Percentiles rank a stretch among this genome's conserved stretches.
These are phyloP conservation scores for Rhagonycha lutea DNA, from an alignment of 2,888 invertebrate species.

Conservation along the genomic window DNA sequence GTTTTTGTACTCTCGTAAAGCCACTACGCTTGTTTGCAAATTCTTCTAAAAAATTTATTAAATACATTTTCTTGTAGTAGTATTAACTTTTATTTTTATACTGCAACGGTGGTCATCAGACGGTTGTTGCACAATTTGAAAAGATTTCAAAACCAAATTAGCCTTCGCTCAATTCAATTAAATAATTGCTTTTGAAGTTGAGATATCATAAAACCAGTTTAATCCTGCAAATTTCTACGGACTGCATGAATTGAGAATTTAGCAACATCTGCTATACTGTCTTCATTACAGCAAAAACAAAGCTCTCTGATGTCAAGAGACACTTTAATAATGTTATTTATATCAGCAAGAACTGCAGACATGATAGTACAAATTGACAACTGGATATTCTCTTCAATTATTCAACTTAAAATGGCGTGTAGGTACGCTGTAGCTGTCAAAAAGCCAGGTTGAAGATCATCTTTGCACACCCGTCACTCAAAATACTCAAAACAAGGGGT, in stretches of 20 bases:
- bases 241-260: constrained; percentile 28
- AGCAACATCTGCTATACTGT: constrained; percentile 42
- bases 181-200: constrained; percentile 14
- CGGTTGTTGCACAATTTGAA: background rate
- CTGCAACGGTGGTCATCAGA: background rate
- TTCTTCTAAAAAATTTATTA: background rate
- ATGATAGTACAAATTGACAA: constrained; percentile 48
- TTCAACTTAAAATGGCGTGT: constrained; percentile 38
- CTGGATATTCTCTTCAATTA: constrained; percentile 47
- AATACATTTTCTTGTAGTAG: background rate
- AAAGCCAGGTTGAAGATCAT: constrained; percentile 26
- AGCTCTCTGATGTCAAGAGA: constrained; percentile 43
- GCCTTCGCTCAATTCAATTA: constrained; percentile 15
- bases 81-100: background rate
- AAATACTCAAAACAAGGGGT: constrained; percentile 33
- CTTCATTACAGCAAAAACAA: constrained; percentile 45
- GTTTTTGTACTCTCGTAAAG: background rate
- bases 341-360: constrained; percentile 43
- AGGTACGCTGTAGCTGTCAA: constrained; percentile 32
- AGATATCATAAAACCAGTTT: constrained; percentile 28
- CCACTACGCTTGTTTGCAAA: background rate
- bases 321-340: constrained; percentile 50
- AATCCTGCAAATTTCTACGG: constrained; percentile 30
- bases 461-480: constrained; percentile 31
- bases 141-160: background rate